These are phyloP conservation scores for Lepidochitona cinerea DNA, from an alignment of 2,888 invertebrate species.

Conservation along the genomic window DNA sequence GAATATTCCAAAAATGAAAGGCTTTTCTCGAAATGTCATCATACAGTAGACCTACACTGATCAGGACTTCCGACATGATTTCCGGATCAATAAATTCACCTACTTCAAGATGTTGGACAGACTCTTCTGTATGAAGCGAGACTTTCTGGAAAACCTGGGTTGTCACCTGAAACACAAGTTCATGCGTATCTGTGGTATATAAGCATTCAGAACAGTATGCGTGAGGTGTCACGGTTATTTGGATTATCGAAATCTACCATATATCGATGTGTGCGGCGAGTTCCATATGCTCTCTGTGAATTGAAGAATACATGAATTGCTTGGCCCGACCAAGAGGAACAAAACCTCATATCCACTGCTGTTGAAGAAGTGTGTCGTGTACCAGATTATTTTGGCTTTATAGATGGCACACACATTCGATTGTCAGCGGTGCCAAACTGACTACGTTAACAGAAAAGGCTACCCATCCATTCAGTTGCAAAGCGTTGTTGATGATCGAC, in stretches of 20 bases:
- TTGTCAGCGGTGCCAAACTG: background rate
- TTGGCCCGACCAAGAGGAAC: background rate
- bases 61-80: background rate
- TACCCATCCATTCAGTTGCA: background rate
- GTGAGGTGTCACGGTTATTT: background rate
- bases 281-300: background rate
- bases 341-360: background rate
- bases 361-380: background rate
- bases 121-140: background rate
- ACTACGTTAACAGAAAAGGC: background rate
- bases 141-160: background rate
- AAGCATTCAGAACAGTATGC: background rate
- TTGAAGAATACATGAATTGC: background rate
- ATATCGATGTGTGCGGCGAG: background rate
- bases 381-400: background rate
- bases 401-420: background rate
- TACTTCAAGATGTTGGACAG: background rate
- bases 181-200: background rate
- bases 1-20: background rate
- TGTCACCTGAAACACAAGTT: background rate
- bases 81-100: background rate
- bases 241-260: background rate
- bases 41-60: background rate
- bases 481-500: background rate
- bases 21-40: background rate